Evolutionary conservation across 2,797 vertebrate species (phyloP), one percentile per base, ranked within the genome.

Genomic region (Acipenser transmontanus): DNA sequence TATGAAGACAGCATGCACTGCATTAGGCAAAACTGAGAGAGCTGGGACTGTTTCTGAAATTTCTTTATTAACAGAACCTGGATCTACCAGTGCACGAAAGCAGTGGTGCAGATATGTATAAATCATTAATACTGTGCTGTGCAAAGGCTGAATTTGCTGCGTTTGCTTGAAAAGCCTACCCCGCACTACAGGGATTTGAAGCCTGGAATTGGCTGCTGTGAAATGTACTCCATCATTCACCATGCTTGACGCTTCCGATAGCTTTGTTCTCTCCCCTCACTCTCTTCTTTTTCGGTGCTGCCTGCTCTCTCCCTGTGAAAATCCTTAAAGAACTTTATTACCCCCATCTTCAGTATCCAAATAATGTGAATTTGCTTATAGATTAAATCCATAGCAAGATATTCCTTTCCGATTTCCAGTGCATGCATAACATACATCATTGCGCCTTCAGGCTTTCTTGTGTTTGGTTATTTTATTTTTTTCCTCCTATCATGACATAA

Each of bases 121-220:
- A 89, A 89, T 89, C 88, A 89, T 86, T 85, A 85, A 87, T 77
- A 81, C 64, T 52, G 65, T 7, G 75, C 75, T n/a, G 52, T 76
- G 82, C 79, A 76, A 76, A 70, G 81, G 73, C 80, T 82, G 81
- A 66, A 68, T 81, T 80, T 82, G 83, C 82, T 83, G 81, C 7
- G 81, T 68, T 76, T 71, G 79, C 68, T 72, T 77, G 74, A 84
- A 59, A 80, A 84, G 74, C 73, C 78, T 79, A 79, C 80, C 80
- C 79, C 65, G 80, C 78, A 78, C 84, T 76, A 76, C 65, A 72
- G 82, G 84, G 83, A 81, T 77, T 78, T 78, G 59, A 75, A 81
- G 79, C 20, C 68, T 76, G 80, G 81, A 87, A 82, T 57, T 77
- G 84, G 79, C 77, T 84, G 79, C 76, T 61, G 70, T 82, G 81